phyloP scores from a whole-genome alignment of 35 echinoderm and acorn worm species.

The Lytechinus variegatus region DNA sequence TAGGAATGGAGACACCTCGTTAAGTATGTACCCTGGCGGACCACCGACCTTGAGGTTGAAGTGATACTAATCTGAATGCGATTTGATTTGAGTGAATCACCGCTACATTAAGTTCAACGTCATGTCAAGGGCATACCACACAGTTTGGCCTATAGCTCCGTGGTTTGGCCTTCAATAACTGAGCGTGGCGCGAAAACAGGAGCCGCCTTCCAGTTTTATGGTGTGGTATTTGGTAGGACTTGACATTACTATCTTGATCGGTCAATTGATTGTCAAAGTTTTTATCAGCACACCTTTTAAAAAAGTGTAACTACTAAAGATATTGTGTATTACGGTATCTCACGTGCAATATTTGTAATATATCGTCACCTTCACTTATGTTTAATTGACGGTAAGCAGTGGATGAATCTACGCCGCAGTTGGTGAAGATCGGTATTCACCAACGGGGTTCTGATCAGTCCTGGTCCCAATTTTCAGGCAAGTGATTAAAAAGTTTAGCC shows the following conservation, averaged over 20 bases:
- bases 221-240: too few relatives aligned
- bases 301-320: too few relatives aligned
- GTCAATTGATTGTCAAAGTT: too few relatives aligned
- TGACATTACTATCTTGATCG: too few relatives aligned
- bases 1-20: neutral
- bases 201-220: neutral
- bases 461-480: neutral
- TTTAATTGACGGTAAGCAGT: too few relatives aligned
- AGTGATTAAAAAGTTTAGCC: neutral
- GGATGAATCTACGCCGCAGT: too few relatives aligned
- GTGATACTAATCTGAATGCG: conserved; percentile 1
- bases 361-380: too few relatives aligned
- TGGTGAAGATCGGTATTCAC: neutral
- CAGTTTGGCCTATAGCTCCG: neutral
- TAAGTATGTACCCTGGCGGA: neutral
- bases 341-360: too few relatives aligned
- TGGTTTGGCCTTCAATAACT: too few relatives aligned
- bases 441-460: neutral
- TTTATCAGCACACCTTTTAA: too few relatives aligned
- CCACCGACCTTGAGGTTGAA: neutral
- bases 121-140: neutral
- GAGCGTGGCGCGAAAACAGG: neutral
- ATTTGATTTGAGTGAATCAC: conserved; percentile 12
- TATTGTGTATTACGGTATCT: too few relatives aligned
- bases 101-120: conserved; percentile 1